A percentile compares a stretch with the other conserved stretches of the same genome.
phyloP scores from a whole-genome alignment of 2,888 invertebrate species.

The Acrobasis suavella region DNA sequence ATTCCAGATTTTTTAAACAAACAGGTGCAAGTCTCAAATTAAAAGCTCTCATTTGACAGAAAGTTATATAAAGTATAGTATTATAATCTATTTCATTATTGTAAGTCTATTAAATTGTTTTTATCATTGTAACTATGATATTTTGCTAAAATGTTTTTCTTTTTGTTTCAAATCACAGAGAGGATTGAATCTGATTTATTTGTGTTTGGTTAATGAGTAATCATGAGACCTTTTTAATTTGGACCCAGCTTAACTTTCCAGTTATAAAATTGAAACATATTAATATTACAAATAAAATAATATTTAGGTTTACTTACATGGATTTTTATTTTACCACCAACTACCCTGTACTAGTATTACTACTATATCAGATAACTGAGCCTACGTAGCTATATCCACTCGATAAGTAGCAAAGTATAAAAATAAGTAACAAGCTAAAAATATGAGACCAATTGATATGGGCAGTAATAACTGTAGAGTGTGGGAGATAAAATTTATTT shows the following conservation, averaged over 20 bases:
- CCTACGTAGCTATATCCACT: no score
- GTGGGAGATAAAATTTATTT: no score
- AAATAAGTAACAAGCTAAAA: no score
- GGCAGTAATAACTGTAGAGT: no score
- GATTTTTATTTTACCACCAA: constrained; percentile 35
- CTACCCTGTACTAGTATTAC: neutral
- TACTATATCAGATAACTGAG: no score
- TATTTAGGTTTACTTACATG: constrained; percentile 66
- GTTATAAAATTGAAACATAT: constrained; percentile 38
- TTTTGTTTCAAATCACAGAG: constrained; percentile 49
- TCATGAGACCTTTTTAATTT: constrained; percentile 62
- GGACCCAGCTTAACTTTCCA: constrained; percentile 60
- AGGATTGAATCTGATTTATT: constrained; percentile 70
- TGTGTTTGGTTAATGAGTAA: constrained; percentile 52
- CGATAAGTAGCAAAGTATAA: no score
- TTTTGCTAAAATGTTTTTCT: constrained; percentile 43
- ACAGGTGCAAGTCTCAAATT: constrained; percentile 72
- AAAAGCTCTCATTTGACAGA: constrained; percentile 43
- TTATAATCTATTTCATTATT: constrained; percentile 36
- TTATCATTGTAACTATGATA: constrained; percentile 34
- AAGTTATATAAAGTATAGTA: constrained; percentile 34
- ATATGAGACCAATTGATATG: no score
- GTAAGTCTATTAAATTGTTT: constrained; percentile 29
- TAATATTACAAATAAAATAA: constrained; percentile 68
- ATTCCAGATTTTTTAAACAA: constrained; percentile 43